Percentiles rank a stretch among this genome's conserved stretches.
Evolutionary conservation across 2,888 invertebrate species (phyloP).

Genomic region (Polymixis lichenea): DNA sequence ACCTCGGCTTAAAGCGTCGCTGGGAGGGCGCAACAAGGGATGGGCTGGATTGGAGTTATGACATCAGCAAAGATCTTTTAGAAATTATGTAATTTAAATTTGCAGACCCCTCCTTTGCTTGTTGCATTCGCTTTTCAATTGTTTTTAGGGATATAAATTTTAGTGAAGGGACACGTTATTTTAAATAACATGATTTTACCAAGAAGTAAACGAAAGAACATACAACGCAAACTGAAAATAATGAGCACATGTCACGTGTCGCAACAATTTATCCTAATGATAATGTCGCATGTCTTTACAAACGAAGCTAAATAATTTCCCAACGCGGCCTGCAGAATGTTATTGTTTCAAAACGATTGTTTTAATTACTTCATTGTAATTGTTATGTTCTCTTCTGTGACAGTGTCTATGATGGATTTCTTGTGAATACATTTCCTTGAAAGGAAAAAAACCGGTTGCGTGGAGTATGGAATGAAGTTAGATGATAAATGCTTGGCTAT

Average conservation of each 20-base stretch:
- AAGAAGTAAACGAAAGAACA: not conserved
- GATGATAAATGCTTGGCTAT: too few relatives aligned
- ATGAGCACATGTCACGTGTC: conserved; percentile 39
- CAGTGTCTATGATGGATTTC: conserved; percentile 5
- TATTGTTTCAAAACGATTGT: conserved; percentile 40
- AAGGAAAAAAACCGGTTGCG: not conserved
- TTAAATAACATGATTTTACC: not conserved
- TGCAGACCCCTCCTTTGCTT: too few relatives aligned
- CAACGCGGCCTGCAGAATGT: conserved; percentile 21
- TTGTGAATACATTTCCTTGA: conserved; percentile 10
- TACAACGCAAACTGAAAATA: not conserved
- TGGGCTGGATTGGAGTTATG: too few relatives aligned
- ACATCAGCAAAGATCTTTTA: not conserved
- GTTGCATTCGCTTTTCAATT: too few relatives aligned
- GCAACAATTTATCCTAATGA: conserved; percentile 41
- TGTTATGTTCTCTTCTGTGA: not conserved
- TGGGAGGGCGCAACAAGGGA: too few relatives aligned
- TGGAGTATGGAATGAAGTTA: not conserved
- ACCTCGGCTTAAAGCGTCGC: too few relatives aligned
- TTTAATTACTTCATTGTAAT: conserved; percentile 28
- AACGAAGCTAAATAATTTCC: conserved; percentile 38
- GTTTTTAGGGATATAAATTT: too few relatives aligned
- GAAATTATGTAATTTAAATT: too few relatives aligned
- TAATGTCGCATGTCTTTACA: conserved; percentile 38
- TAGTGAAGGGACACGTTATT: too few relatives aligned